phyloP scores from a whole-genome alignment of 2,113 vertebrate genomes.

The Felis chaus region DNA sequence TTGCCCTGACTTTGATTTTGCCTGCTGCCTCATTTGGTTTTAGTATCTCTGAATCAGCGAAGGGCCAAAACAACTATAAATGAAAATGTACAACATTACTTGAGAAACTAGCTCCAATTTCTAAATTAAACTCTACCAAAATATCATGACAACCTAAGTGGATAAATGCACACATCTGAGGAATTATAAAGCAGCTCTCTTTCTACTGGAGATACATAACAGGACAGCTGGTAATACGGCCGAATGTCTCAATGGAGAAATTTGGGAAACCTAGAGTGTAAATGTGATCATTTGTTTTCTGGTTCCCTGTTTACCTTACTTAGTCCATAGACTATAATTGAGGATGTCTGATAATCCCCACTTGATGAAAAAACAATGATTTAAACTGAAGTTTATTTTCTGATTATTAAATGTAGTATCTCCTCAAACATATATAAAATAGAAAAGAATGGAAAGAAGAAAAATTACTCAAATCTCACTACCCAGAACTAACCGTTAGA shows the following conservation, averaged over 20 bases:
- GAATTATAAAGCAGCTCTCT: background rate
- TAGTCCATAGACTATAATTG: background rate
- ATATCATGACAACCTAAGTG: background rate
- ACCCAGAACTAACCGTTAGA: background rate
- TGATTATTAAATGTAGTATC: background rate
- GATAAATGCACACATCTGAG: background rate
- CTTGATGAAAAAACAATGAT: background rate
- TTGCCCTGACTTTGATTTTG: background rate
- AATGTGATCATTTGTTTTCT: background rate
- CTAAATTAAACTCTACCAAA: conserved; percentile 1
- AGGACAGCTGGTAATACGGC: background rate
- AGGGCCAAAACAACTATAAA: background rate
- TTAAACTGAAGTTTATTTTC: conserved; percentile 34
- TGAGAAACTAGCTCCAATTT: background rate
- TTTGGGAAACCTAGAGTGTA: background rate
- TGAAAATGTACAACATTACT: background rate
- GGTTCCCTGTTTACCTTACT: background rate
- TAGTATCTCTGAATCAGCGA: background rate
- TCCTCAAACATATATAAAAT: conserved; percentile 3
- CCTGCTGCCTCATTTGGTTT: background rate
- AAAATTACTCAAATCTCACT: background rate
- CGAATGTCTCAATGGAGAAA: rapidly evolving
- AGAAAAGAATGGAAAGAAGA: conserved; percentile 6
- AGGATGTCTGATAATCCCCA: background rate
- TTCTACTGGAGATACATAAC: rapidly evolving